Percentiles rank a stretch among this genome's conserved stretches.
Evolutionary conservation across 2,113 vertebrate genomes (phyloP).

Genomic region (Turdus rufiventris): DNA sequence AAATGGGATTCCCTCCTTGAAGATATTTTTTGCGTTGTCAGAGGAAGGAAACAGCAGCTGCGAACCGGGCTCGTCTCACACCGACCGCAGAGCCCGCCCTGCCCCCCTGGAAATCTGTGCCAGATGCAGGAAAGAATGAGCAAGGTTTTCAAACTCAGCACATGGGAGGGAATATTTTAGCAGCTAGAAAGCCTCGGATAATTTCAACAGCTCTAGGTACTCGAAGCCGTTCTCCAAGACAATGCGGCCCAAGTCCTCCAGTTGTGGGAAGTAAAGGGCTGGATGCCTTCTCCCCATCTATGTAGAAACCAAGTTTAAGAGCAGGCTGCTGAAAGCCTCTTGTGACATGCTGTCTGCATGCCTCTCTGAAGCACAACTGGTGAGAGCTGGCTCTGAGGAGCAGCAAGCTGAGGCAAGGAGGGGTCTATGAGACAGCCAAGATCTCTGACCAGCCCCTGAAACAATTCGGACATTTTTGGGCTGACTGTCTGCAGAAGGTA

Average conservation of each 20-base stretch:
- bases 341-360: not conserved
- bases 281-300: not conserved
- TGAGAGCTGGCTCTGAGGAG: not conserved
- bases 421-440: not conserved
- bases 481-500: not conserved
- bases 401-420: not conserved
- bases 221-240: not conserved
- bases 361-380: not conserved
- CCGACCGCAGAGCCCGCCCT: conserved; percentile 38
- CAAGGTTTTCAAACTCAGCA: conserved; percentile 62
- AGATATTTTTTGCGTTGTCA: conserved; percentile 67
- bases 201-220: not conserved
- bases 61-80: conserved; percentile 27
- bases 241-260: accelerated
- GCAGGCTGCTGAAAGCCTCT: not conserved
- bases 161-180: conserved; percentile 15
- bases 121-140: conserved; percentile 67
- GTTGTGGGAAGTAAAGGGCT: not conserved
- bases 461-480: not conserved
- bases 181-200: not conserved
- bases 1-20: conserved; percentile 67
- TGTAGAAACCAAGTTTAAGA: not conserved
- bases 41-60: conserved; percentile 70
- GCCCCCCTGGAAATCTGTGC: conserved; percentile 67
- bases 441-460: not conserved